Conservation (phyloP, 2,888 invertebrate genomes). For the Gryllus longicercus region DNA sequence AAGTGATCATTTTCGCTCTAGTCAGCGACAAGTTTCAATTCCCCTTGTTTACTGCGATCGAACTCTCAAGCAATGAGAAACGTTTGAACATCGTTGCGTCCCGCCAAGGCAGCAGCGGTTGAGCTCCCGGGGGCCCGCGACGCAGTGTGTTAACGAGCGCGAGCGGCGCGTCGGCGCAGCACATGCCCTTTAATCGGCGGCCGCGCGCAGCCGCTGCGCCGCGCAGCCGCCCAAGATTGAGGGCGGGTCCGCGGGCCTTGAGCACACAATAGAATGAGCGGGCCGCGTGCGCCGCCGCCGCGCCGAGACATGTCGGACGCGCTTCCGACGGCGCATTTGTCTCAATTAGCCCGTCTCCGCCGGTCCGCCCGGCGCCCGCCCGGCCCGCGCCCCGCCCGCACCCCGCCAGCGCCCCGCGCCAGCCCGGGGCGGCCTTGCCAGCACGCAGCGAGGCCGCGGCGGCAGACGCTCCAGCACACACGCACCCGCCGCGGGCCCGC, state of each 20-base stretch:
- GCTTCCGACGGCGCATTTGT: constrained; percentile 17
- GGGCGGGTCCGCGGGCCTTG: not conserved
- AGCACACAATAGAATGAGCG: constrained; percentile 17
- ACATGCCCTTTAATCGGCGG: not conserved
- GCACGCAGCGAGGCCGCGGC: not conserved
- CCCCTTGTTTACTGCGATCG: too few species aligned
- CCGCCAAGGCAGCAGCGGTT: too few species aligned
- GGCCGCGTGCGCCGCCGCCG: not conserved
- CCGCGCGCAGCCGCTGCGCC: not conserved
- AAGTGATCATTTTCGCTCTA: too few species aligned
- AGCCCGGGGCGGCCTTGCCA: not conserved
- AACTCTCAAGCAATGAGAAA: too few species aligned
- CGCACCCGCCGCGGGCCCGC: too few species aligned
- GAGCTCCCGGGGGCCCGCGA: too few species aligned
- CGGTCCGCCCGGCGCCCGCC: not conserved
- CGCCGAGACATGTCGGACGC: constrained; percentile 17
- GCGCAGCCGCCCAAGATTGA: not conserved
- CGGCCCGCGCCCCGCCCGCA: not conserved
- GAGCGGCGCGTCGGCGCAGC: not conserved
- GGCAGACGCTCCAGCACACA: too few species aligned
- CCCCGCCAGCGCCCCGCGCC: not conserved
- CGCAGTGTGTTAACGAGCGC: too few species aligned
- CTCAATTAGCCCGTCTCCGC: constrained; percentile 8
- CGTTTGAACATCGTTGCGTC: too few species aligned
- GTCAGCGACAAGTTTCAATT: too few species aligned